Conservation (phyloP, 2,113 vertebrate genomes). For the Esox niger region DNA sequence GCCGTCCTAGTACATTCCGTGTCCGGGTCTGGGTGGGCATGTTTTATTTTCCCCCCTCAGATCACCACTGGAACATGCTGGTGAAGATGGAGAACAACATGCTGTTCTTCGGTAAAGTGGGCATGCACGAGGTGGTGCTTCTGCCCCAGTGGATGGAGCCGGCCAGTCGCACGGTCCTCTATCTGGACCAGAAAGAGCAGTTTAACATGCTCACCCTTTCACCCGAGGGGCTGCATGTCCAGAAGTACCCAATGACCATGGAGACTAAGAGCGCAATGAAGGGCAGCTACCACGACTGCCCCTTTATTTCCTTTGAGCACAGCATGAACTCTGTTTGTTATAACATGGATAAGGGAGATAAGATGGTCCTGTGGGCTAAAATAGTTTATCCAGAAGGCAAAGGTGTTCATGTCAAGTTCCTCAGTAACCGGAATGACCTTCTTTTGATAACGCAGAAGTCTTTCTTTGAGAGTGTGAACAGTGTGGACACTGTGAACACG, state of each 20-base stretch:
- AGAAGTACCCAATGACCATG: slow-evolving; percentile 19
- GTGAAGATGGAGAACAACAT: slow-evolving; percentile 33
- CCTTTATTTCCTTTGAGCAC: slow-evolving; percentile 39
- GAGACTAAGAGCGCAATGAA: slow-evolving; percentile 7
- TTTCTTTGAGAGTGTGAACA: background rate
- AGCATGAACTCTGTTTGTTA: slow-evolving; percentile 11
- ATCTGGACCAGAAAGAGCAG: slow-evolving; percentile 16
- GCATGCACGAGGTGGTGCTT: slow-evolving; percentile 7
- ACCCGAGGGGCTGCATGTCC: background rate
- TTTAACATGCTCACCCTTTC: background rate
- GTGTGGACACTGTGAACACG: slow-evolving; percentile 14
- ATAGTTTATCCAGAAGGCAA: slow-evolving; percentile 11
- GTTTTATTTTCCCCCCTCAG: no score
- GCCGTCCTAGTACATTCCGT: no score
- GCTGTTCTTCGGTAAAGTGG: slow-evolving; percentile 16
- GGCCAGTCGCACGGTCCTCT: background rate
- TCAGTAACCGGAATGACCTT: slow-evolving; percentile 9
- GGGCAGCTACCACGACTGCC: slow-evolving; percentile 22
- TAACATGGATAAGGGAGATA: slow-evolving; percentile 15
- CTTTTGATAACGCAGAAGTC: slow-evolving; percentile 5
- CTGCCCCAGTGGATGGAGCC: slow-evolving; percentile 10
- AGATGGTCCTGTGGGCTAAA: slow-evolving; percentile 5
- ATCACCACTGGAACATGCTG: slow-evolving; percentile 13
- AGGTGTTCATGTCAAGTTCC: slow-evolving; percentile 10
- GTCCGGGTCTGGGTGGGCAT: background rate